Conservation (phyloP, 2,113 vertebrate genomes). For the Dendrocopos noguchii region DNA sequence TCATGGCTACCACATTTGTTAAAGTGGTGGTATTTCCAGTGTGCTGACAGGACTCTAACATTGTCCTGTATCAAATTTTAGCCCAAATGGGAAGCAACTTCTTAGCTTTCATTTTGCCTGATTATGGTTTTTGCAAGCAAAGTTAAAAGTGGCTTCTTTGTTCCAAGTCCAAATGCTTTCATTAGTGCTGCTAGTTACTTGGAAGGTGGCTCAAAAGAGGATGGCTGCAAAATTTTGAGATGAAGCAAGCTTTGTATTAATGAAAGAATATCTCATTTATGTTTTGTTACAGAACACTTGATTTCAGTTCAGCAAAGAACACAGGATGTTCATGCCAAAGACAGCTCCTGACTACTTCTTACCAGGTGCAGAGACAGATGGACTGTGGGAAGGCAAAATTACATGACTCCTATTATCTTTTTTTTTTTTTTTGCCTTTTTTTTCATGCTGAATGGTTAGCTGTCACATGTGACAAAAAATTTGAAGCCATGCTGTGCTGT, state of each 20-base stretch:
- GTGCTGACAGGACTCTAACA: background rate
- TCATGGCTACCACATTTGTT: background rate
- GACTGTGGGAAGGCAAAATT: constrained; percentile 18
- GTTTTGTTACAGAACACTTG: background rate
- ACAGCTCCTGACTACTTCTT: background rate
- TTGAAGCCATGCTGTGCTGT: background rate
- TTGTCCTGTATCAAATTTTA: background rate
- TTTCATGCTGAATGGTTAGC: background rate
- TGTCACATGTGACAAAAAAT: background rate
- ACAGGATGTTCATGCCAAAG: background rate
- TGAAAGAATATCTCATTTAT: background rate
- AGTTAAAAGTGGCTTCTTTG: background rate
- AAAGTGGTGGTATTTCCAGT: background rate
- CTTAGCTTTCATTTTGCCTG: background rate
- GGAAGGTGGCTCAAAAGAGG: background rate
- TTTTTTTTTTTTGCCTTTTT: background rate
- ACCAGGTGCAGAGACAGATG: constrained; percentile 38
- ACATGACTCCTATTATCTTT: background rate
- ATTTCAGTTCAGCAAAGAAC: constrained; percentile 2
- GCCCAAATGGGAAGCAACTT: background rate
- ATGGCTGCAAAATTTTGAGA: background rate
- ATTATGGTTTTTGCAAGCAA: background rate
- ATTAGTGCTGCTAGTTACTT: background rate
- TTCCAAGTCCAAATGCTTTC: background rate
- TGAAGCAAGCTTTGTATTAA: background rate